Conservation (phyloP, 2,888 invertebrate species). For the Mamestra brassicae region DNA sequence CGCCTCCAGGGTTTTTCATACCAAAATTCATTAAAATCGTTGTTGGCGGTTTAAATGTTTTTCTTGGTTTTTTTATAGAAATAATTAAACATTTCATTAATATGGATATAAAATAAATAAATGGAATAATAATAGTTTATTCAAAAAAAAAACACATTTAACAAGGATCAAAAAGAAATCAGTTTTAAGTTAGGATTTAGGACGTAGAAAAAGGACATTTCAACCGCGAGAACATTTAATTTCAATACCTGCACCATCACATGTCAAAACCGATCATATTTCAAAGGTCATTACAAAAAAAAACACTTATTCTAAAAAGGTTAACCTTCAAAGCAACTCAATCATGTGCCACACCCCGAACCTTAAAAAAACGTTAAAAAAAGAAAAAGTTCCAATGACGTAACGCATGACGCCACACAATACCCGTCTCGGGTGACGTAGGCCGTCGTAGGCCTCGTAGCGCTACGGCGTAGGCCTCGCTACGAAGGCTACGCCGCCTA, state of each 20-base stretch:
- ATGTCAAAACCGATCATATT: conserved; percentile 12
- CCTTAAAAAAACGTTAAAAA: conserved; percentile 26
- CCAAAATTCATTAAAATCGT: no score
- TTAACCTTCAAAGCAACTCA: conserved; percentile 31
- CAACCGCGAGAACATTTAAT: neutral
- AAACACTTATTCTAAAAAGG: conserved; percentile 22
- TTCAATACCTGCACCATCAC: neutral
- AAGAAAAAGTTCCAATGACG: conserved; percentile 29
- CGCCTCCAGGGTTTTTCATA: no score
- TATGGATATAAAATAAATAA: no score
- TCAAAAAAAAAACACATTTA: no score
- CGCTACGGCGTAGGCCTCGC: conserved; percentile 62
- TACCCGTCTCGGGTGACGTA: conserved; percentile 42
- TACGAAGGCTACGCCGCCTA: conserved; percentile 67
- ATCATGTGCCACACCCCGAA: conserved; percentile 22
- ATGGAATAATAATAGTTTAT: no score
- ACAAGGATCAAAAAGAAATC: no score
- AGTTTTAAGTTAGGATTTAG: no score
- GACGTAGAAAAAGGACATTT: no score
- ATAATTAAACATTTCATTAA: no score
- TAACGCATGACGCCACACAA: conserved; percentile 30
- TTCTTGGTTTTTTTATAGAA: no score
- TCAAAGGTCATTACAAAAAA: conserved; percentile 36
- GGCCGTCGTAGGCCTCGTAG: conserved; percentile 61
- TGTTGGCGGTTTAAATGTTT: no score